Evolutionary conservation across 2,113 vertebrate species (phyloP).

Genomic region (Perca schrenkii): DNA sequence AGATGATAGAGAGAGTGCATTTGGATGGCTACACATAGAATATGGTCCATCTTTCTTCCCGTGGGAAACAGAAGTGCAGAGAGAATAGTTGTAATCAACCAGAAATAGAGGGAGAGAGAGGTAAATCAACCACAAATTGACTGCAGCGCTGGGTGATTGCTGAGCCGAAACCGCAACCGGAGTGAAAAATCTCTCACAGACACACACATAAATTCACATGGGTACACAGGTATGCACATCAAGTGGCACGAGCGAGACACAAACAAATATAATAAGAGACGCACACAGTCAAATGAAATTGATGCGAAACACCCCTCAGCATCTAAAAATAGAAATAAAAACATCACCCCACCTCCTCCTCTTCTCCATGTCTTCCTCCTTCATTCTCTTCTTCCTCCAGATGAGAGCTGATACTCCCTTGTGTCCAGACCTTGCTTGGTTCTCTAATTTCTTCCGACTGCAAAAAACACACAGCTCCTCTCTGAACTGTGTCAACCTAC

Average conservation of each 20-base stretch:
- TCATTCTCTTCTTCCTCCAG: conserved; percentile 58
- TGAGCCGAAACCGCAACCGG: conserved; percentile 39
- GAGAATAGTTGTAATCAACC: conserved; percentile 47
- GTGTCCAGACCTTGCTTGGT: conserved; percentile 60
- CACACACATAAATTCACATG: conserved; percentile 17
- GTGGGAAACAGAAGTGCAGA: conserved; percentile 12
- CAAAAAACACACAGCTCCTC: conserved; percentile 45
- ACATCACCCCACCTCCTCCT: conserved; percentile 59
- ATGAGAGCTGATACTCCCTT: conserved; percentile 65
- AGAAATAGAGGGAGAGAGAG: conserved; percentile 30
- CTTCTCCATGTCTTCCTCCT: conserved; percentile 45
- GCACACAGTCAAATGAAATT: conserved; percentile 24
- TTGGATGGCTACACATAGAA: conserved; percentile 31
- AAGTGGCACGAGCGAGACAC: conserved; percentile 27
- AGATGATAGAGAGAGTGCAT: conserved; percentile 13
- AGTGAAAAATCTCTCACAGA: conserved; percentile 48
- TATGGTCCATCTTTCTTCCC: conserved; percentile 4
- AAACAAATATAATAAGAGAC: conserved; percentile 16
- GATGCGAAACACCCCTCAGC: conserved; percentile 34
- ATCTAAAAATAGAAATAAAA: conserved; percentile 51
- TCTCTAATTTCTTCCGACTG: conserved; percentile 64
- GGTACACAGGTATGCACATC: conserved; percentile 4
- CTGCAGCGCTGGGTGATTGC: conserved; percentile 49
- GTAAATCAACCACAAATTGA: conserved; percentile 64
- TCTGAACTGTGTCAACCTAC: conserved; percentile 53